Evolutionary conservation across 2,113 vertebrate species (phyloP), one percentile per base, ranked within the genome.

Genomic region (Vulpes vulpes): DNA sequence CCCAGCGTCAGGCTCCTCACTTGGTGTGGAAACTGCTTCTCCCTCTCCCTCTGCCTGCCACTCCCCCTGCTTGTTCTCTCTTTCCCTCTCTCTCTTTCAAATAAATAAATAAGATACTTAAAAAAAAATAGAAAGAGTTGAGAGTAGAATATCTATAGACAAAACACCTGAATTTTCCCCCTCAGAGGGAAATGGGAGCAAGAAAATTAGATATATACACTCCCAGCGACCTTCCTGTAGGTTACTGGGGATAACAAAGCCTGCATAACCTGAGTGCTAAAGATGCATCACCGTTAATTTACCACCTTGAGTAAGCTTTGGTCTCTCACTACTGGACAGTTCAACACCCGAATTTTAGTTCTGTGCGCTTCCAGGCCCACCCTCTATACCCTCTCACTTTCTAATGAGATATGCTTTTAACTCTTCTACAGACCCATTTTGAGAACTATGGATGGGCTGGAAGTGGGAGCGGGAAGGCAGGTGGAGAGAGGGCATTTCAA

Each of bases 81-180:
- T 43, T 43, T 43, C 43, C 43, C 43, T 43, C 7, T 43, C 43
- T 43, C 43, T 43, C 43, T 43, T 43, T 43, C 7, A 43, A 43
- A 43, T 43, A 43, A 43, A 43, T 43, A 43, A 43, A 43, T 43
- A 43, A 43, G 43, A 43, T 8, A 43, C 43, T 43, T 43, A 43
- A 43, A 43, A 43, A 95, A 95, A 94, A 92, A 35, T 71, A 86
- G 55, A 85, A 67, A 64, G 22, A 87, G 12, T 51, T 88, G 17
- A 89, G 32, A 55, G 6, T 57, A 35, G 55, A 89, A 25, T 20
- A 15, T 57, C 65, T 32, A 55, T 51, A 11, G 57, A 53, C 8
- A 95, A 91, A 73, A 86, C 14, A 51, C n/a, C 64, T 71, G n/a
- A 71, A 71, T 71, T 80, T 83, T 38, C n/a, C 80, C 4, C 67